Evolutionary conservation across 1,140 invertebrate species (phyloP), one percentile per base, ranked within the genome.

Genomic region (Aphaenogaster ashmeadi): DNA sequence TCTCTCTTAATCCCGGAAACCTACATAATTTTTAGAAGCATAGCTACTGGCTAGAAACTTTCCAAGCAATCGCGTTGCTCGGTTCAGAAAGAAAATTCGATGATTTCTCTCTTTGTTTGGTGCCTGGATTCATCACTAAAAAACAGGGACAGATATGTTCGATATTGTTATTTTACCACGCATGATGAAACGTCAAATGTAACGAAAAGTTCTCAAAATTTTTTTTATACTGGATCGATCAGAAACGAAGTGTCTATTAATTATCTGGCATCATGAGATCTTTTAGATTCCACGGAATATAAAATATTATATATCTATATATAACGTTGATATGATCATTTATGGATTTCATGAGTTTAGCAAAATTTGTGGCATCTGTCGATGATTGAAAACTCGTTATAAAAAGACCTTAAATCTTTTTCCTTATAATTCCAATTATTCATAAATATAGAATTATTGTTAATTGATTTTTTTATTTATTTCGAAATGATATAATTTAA

Each of bases 231-330:
- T 15, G 13, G 64, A n/a, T 86, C 64, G 67, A 80, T 84, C 50
- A 69, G 44, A 91, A 74, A 64, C 27, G 27, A 27, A 27, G 27
- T 27, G 27, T 84, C 3, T 56, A 47, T 86, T 38, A 50, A 62
- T 62, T 56, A 38, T 56, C 18, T 38, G n/a, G 6, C 9, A 21
- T 74, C 38, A 7, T 7, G 5, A 56, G 4, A 33, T 62, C 11
- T 33, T 50, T 18, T 50, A 71, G 7, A 50, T 13, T 44, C 3
- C 38, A n/a, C 47, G 58, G 5, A 69, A 66, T 66, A 38, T 11
- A 8, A 66, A n/a, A 38, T 18, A 0, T 60, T 60, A 60, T 60
- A 9, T 44, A 27, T 27, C 27, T 44, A 44, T 27, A 60, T 27
- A 67, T 67, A 67, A 69, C 38, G 1, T 67, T 79, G 1, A 54